Conservation (phyloP, 2,797 vertebrate species). For the Heterohyrax brucei region DNA sequence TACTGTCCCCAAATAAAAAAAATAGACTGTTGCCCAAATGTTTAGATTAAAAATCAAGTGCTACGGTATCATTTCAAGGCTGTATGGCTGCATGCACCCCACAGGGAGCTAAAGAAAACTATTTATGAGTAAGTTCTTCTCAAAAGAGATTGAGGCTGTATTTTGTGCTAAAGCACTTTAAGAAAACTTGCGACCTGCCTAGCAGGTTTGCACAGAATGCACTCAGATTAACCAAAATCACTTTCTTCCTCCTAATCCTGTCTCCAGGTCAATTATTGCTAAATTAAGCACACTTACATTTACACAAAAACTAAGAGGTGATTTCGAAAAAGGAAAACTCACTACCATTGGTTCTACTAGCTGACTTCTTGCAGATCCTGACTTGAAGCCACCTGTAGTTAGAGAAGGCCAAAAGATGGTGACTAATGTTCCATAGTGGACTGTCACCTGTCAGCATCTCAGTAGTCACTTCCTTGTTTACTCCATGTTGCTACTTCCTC, state of each 20-base stretch:
- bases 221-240: neutral
- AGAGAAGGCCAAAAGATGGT: neutral
- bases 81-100: no score
- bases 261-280: neutral
- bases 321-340: neutral
- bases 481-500: neutral
- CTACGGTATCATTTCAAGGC: neutral
- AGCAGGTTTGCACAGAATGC: neutral
- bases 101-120: neutral
- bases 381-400: no score
- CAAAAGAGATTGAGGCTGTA: neutral
- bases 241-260: neutral
- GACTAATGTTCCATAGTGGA: neutral
- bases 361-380: neutral
- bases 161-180: neutral
- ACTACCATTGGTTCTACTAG: neutral
- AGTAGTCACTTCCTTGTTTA: neutral
- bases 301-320: neutral
- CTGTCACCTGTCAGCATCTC: neutral
- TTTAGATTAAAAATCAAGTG: slow-evolving; percentile 1
- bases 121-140: neutral
- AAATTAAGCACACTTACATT: no score
- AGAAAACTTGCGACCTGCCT: neutral
- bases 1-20: neutral
- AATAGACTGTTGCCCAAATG: neutral